Evolutionary conservation across 2,113 vertebrate species (phyloP).

Genomic region (Nyctereutes procyonoides): DNA sequence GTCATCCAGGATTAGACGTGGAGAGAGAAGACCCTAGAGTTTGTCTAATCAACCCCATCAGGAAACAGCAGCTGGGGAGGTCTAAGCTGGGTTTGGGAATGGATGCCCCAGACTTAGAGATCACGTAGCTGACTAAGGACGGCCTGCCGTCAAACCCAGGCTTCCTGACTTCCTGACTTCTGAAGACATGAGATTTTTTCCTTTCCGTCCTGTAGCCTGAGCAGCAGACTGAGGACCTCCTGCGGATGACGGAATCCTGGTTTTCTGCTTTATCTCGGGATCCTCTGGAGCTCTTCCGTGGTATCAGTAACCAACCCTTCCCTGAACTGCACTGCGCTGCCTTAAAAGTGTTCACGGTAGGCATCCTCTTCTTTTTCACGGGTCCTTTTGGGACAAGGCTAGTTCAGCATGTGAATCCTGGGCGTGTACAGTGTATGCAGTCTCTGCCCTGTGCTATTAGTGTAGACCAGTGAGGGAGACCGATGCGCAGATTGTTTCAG

Average conservation of each 20-base stretch:
- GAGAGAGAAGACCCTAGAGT: not conserved
- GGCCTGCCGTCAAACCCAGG: not conserved
- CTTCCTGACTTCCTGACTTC: not conserved
- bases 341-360: conserved; percentile 93
- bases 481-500: not conserved
- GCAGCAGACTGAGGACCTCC: conserved; percentile 96
- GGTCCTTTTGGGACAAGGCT: not conserved
- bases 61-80: not conserved
- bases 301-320: conserved; percentile 96
- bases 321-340: conserved; percentile 95
- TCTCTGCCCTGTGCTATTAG: not conserved
- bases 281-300: conserved; percentile 92
- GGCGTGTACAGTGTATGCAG: too few species aligned
- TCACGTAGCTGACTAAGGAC: not conserved
- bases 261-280: conserved; percentile 91
- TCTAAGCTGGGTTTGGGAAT: not conserved
- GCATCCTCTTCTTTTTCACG: conserved; percentile 64
- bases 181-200: not conserved
- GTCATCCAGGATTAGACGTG: not conserved
- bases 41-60: not conserved
- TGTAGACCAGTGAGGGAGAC: not conserved
- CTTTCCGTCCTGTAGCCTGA: conserved; percentile 87
- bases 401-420: not conserved
- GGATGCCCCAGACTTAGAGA: not conserved
- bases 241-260: conserved; percentile 95